phyloP scores from a whole-genome alignment of 2,888 invertebrate species.

The Ectemnius continuus region DNA sequence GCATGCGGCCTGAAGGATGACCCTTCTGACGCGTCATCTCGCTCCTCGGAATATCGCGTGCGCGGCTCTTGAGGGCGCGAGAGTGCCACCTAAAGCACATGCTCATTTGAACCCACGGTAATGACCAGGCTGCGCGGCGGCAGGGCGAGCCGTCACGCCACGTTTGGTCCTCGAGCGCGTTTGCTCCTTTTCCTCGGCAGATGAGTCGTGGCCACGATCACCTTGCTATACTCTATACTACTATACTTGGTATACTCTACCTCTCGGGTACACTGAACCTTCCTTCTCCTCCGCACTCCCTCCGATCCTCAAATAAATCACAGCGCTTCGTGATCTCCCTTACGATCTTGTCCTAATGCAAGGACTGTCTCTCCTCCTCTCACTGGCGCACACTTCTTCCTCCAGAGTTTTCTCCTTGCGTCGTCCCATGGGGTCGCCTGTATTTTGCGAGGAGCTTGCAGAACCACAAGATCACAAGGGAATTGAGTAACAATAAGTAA shows the following conservation, averaged over 20 bases:
- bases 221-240: slow-evolving; percentile 22
- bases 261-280: slow-evolving; percentile 20
- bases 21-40: background rate
- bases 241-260: slow-evolving; percentile 1
- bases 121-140: slow-evolving; percentile 51
- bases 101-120: slow-evolving; percentile 36
- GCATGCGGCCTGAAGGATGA: slow-evolving; percentile 1
- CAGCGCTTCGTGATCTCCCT: slow-evolving; percentile 59
- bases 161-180: slow-evolving; percentile 41
- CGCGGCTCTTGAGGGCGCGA: background rate
- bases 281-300: slow-evolving; percentile 47
- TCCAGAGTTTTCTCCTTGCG: slow-evolving; percentile 9
- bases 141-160: slow-evolving; percentile 52
- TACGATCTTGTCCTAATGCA: slow-evolving; percentile 60
- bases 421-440: background rate
- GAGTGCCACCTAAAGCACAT: background rate
- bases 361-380: slow-evolving; percentile 49
- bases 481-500: slow-evolving; percentile 31
- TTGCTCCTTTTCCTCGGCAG: slow-evolving; percentile 37
- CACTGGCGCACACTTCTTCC: slow-evolving; percentile 1
- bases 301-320: slow-evolving; percentile 63
- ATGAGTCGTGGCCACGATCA: slow-evolving; percentile 49
- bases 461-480: too few species aligned
- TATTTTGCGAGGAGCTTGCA: slow-evolving; percentile 52
- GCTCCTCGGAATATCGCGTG: background rate